Conservation (phyloP, 2,888 invertebrate species). For the Hololepta plana region DNA sequence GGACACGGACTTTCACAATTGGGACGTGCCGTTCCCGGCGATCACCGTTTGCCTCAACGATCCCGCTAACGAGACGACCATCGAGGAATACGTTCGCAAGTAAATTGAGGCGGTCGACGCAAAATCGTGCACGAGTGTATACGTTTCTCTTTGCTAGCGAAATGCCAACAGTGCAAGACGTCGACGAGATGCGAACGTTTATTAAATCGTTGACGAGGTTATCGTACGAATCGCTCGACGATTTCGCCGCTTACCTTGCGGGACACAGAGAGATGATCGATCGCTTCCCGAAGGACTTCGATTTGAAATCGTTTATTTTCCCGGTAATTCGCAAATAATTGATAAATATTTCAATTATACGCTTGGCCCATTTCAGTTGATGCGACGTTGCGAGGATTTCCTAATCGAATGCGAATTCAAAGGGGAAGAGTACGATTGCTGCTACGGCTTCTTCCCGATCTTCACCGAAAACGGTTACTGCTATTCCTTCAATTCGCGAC, state of each 20-base stretch:
- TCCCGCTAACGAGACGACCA: slow-evolving; percentile 13
- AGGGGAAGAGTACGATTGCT: slow-evolving; percentile 45
- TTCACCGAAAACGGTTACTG: slow-evolving; percentile 62
- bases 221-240: slow-evolving; percentile 24
- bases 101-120: no score
- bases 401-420: slow-evolving; percentile 48
- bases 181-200: slow-evolving; percentile 21
- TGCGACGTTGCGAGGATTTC: slow-evolving; percentile 39
- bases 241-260: slow-evolving; percentile 14
- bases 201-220: slow-evolving; percentile 25
- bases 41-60: slow-evolving; percentile 40
- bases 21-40: slow-evolving; percentile 60
- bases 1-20: slow-evolving; percentile 65
- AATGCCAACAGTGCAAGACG: slow-evolving; percentile 13
- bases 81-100: slow-evolving; percentile 15
- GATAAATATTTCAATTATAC: slow-evolving; percentile 3
- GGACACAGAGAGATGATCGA: neutral
- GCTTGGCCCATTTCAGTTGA: slow-evolving; percentile 34
- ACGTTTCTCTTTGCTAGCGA: slow-evolving; percentile 6
- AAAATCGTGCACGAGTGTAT: no score
- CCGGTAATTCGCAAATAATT: slow-evolving; percentile 14
- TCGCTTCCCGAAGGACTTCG: slow-evolving; percentile 9
- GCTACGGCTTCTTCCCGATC: slow-evolving; percentile 44
- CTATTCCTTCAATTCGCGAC: slow-evolving; percentile 49
- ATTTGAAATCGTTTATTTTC: slow-evolving; percentile 14